A percentile compares a stretch with the other conserved stretches of the same genome.
Conservation (phyloP, 2,888 invertebrate species). For the Limulus polyphemus region DNA sequence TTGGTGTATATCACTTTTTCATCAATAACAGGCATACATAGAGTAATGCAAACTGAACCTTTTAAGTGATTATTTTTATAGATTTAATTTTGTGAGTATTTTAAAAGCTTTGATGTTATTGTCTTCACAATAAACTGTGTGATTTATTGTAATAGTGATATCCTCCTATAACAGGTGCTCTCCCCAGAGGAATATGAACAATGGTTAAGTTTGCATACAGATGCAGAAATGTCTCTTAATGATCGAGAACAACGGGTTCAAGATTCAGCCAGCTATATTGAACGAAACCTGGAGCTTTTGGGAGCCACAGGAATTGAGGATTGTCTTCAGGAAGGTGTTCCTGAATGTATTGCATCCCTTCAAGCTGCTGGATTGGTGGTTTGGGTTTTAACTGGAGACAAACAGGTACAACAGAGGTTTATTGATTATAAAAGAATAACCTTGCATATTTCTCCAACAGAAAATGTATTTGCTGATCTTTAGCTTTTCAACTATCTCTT, state of each 20-base stretch:
- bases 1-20: too few species aligned
- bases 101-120: too few species aligned
- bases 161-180: slow-evolving; percentile 37
- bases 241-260: slow-evolving; percentile 56
- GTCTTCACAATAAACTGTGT: too few species aligned
- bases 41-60: too few species aligned
- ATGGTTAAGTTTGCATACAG: slow-evolving; percentile 55
- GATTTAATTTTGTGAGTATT: too few species aligned
- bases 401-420: slow-evolving; percentile 22
- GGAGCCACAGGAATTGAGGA: slow-evolving; percentile 48
- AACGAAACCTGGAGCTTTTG: slow-evolving; percentile 60
- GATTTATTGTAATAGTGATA: too few species aligned
- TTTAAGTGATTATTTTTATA: too few species aligned
- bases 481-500: too few species aligned
- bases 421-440: too few species aligned
- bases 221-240: slow-evolving; percentile 55
- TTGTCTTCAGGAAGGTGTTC: slow-evolving; percentile 60
- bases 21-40: too few species aligned
- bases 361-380: slow-evolving; percentile 49
- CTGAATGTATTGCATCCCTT: slow-evolving; percentile 70
- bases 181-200: slow-evolving; percentile 60
- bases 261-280: slow-evolving; percentile 64
- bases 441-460: too few species aligned
- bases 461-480: too few species aligned
- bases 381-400: slow-evolving; percentile 34